A percentile compares a stretch with the other conserved stretches of the same genome.
phyloP scores from a whole-genome alignment of 2,888 invertebrate genomes.

The Tinea semifulvella region DNA sequence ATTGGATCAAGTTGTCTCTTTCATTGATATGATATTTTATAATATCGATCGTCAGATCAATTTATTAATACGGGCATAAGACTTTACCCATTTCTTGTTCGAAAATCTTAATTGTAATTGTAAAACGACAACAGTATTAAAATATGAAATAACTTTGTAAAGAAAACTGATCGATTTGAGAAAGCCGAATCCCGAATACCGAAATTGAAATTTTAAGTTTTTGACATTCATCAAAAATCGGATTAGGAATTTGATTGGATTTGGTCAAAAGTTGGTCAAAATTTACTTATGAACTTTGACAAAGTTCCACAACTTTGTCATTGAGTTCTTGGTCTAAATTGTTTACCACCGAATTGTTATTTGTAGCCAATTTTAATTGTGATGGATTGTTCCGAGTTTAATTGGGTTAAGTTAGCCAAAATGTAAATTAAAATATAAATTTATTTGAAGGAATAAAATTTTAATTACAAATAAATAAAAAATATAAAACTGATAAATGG shows the following conservation, averaged over 20 bases:
- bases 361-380: slow-evolving; percentile 5
- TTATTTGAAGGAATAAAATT: background rate
- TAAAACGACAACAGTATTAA: too few relatives aligned
- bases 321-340: slow-evolving; percentile 3
- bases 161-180: too few relatives aligned
- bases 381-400: slow-evolving; percentile 1
- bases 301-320: slow-evolving; percentile 5
- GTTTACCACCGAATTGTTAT: slow-evolving; percentile 9
- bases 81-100: too few relatives aligned
- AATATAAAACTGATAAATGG: background rate
- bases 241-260: slow-evolving; percentile 32
- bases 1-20: too few relatives aligned
- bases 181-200: slow-evolving; percentile 1
- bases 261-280: slow-evolving; percentile 21
- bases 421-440: background rate
- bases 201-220: slow-evolving; percentile 24
- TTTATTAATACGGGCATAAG: too few relatives aligned
- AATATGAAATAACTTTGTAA: too few relatives aligned
- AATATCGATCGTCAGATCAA: too few relatives aligned
- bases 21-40: too few relatives aligned
- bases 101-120: too few relatives aligned
- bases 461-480: background rate
- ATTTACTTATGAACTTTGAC: slow-evolving; percentile 12
- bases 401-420: background rate
- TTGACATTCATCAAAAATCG: slow-evolving; percentile 29